A percentile compares a stretch with the other conserved stretches of the same genome.
phyloP scores from a whole-genome alignment of 2,113 vertebrate species.

The Tichodroma muraria region DNA sequence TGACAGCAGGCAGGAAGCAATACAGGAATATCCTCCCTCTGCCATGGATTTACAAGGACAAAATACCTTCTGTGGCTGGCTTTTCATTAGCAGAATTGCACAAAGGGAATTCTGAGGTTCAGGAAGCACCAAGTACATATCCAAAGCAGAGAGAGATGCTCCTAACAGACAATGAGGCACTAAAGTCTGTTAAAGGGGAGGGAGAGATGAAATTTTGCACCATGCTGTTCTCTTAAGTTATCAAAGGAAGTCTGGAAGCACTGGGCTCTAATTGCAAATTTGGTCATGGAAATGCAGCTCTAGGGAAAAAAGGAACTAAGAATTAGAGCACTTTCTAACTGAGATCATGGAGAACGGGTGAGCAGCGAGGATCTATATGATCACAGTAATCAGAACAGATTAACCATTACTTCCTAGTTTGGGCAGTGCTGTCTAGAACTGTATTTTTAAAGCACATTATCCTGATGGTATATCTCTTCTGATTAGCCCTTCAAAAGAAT shows the following conservation, averaged over 20 bases:
- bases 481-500: conserved; percentile 21
- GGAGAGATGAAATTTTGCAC: not conserved
- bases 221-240: not conserved
- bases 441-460: not conserved
- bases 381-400: not conserved
- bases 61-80: not conserved
- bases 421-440: not conserved
- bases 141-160: not conserved
- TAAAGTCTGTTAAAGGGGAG: not conserved
- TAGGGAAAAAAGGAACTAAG: not conserved
- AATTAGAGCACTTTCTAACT: not conserved
- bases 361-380: not conserved
- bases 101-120: not conserved
- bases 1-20: not conserved
- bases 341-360: not conserved
- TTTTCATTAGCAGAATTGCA: not conserved
- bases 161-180: not conserved
- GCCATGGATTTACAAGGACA: not conserved
- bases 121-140: not conserved
- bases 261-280: not conserved
- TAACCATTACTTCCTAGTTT: not conserved
- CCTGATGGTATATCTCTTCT: not conserved
- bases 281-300: not conserved
- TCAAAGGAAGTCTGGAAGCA: not conserved
- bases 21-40: not conserved